phyloP scores from a whole-genome alignment of 92 coral and sea anemone genomes.

The Meandrina meandrites region DNA sequence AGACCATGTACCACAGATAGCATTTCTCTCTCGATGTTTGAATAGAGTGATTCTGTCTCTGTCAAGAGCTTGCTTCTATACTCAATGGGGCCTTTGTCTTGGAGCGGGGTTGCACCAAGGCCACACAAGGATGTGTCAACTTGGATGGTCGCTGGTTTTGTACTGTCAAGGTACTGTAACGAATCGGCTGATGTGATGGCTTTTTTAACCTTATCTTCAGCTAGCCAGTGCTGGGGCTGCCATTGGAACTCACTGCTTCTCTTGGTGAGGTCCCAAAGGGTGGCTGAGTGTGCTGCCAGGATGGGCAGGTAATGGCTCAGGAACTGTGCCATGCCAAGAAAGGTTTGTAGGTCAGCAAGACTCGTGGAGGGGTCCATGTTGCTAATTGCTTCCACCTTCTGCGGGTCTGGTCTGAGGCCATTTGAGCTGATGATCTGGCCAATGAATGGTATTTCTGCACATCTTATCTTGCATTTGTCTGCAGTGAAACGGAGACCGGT shows the following conservation, averaged over 20 bases:
- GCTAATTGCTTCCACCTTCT: too few species aligned
- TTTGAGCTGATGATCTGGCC: slow-evolving; percentile 60
- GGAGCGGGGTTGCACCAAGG: slow-evolving; percentile 65
- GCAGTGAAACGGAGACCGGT: slow-evolving; percentile 73
- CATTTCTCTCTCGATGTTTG: too few species aligned
- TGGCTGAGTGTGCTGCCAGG: slow-evolving; percentile 47
- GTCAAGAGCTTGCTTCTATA: too few species aligned
- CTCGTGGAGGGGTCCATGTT: too few species aligned
- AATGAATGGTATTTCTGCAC: slow-evolving; percentile 73
- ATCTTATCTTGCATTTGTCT: slow-evolving; percentile 70
- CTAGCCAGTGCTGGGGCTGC: slow-evolving; percentile 57
- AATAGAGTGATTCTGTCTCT: too few species aligned
- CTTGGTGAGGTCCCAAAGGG: slow-evolving; percentile 74
- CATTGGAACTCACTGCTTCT: too few species aligned
- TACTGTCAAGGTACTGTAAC: slow-evolving; percentile 65
- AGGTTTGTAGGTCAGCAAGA: too few species aligned
- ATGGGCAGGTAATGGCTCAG: slow-evolving; percentile 67
- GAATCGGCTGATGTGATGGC: slow-evolving; percentile 52
- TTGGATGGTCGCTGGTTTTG: too few species aligned
- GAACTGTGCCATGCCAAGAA: slow-evolving; percentile 73
- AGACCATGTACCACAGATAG: too few species aligned
- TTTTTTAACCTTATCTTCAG: slow-evolving; percentile 57
- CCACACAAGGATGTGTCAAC: slow-evolving; percentile 67
- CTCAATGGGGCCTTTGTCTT: slow-evolving; percentile 69
- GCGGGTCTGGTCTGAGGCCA: too few species aligned